These are phyloP conservation scores for Leptodactylus fallax DNA, from an alignment of 2,797 vertebrate genomes.

Conservation along the genomic window DNA sequence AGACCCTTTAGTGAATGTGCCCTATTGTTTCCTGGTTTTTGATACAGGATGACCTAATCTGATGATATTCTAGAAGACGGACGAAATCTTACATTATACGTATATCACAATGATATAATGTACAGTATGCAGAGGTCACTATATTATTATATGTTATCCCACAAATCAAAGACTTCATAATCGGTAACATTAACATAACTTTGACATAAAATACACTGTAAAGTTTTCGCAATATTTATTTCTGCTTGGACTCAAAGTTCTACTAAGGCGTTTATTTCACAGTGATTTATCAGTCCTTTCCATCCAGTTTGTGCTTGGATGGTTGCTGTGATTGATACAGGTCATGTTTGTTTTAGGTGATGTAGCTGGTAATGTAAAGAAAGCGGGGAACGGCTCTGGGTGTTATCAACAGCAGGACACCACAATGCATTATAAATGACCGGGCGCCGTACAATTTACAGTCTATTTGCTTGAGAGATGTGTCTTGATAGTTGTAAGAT, in stretches of 20 bases:
- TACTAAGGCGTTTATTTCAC: conserved; percentile 20
- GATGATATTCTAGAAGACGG: too few relatives aligned
- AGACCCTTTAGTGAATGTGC: too few relatives aligned
- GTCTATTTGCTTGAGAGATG: conserved; percentile 11
- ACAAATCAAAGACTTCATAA: too few relatives aligned
- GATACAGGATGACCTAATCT: too few relatives aligned
- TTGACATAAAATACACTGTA: background rate
- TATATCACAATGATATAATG: too few relatives aligned
- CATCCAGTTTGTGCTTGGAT: background rate
- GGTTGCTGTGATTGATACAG: conserved; percentile 20
- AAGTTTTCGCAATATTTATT: background rate
- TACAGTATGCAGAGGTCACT: too few relatives aligned
- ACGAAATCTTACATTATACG: too few relatives aligned
- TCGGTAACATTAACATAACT: too few relatives aligned
- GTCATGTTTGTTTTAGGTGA: conserved; percentile 37
- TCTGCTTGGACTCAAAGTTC: background rate
- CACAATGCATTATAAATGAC: conserved; percentile 30
- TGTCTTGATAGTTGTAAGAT: background rate
- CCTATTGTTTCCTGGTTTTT: too few relatives aligned
- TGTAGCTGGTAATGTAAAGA: conserved; percentile 6
- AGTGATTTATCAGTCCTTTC: conserved; percentile 38
- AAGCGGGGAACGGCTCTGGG: background rate
- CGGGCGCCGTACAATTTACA: background rate
- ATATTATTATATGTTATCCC: too few relatives aligned
- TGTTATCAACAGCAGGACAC: conserved; percentile 33